Conservation (phyloP, 2,888 invertebrate genomes). For the Patella depressa region DNA sequence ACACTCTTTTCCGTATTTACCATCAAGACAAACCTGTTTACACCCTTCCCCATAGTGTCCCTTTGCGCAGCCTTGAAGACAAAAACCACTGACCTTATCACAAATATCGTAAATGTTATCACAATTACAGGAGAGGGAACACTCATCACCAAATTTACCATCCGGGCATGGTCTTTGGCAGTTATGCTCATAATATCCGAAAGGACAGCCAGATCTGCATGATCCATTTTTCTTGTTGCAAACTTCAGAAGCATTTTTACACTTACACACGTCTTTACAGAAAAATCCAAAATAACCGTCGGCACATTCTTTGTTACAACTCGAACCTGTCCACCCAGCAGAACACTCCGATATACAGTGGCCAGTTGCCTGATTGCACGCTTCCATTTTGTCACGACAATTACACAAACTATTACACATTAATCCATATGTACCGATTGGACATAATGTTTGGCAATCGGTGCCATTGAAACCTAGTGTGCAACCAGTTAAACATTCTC, state of each 20-base stretch:
- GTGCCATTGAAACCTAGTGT: constrained; percentile 25
- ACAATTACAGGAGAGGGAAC: neutral
- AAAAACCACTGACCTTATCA: neutral
- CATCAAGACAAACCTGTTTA: neutral
- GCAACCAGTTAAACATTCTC: constrained; percentile 29
- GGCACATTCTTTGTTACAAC: constrained; percentile 16
- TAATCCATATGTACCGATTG: constrained; percentile 11
- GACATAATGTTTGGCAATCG: constrained; percentile 24
- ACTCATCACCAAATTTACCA: neutral
- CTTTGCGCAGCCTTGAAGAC: neutral
- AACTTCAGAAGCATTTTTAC: neutral
- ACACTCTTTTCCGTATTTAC: neutral
- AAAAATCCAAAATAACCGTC: constrained; percentile 32
- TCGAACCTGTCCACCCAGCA: neutral
- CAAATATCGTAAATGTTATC: neutral
- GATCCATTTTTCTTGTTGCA: neutral
- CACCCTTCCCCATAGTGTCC: neutral
- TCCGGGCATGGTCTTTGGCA: neutral
- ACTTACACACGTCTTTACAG: constrained; percentile 28
- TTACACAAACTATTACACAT: constrained; percentile 15
- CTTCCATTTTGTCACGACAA: constrained; percentile 1
- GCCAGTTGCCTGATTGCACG: constrained; percentile 3
- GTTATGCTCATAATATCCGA: neutral
- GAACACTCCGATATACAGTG: neutral
- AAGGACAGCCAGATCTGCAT: neutral